A percentile compares a stretch with the other conserved stretches of the same genome.
Conservation (phyloP, 2,113 vertebrate species). For the Sterrhoptilus dennistouni region DNA sequence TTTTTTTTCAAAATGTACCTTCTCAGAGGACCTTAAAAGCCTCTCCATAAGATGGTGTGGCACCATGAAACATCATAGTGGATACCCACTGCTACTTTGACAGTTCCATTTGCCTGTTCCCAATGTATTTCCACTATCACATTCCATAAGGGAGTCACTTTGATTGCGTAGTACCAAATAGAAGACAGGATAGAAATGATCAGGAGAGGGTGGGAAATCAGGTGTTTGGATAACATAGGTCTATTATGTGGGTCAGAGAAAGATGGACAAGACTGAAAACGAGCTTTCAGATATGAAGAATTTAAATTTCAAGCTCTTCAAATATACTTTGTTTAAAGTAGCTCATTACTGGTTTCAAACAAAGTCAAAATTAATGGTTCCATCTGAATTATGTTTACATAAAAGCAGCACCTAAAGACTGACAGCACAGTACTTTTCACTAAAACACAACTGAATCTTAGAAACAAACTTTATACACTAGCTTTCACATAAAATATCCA, state of each 20-base stretch:
- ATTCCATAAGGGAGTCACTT: neutral
- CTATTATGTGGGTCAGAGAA: rapidly evolving
- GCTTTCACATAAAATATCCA: neutral
- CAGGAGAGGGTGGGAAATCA: neutral
- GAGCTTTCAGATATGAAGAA: neutral
- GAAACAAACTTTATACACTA: neutral
- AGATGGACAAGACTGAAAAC: neutral
- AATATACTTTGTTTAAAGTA: neutral
- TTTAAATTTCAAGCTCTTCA: neutral
- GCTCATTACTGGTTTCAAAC: neutral
- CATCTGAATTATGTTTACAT: neutral
- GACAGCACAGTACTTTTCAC: neutral
- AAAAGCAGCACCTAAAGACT: neutral
- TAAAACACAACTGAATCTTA: neutral
- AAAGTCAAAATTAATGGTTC: neutral
- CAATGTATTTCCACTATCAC: neutral
- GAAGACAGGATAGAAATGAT: neutral
- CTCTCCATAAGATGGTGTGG: neutral
- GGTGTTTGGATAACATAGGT: neutral
- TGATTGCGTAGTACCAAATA: rapidly evolving
- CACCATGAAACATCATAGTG: neutral
- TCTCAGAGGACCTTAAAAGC: neutral
- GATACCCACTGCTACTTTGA: neutral
- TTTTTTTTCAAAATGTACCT: neutral
- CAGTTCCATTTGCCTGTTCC: neutral